Evolutionary conservation across 1,140 invertebrate genomes (phyloP), one percentile per base, ranked within the genome.

Genomic region (Pseudomyrmex concolor): DNA sequence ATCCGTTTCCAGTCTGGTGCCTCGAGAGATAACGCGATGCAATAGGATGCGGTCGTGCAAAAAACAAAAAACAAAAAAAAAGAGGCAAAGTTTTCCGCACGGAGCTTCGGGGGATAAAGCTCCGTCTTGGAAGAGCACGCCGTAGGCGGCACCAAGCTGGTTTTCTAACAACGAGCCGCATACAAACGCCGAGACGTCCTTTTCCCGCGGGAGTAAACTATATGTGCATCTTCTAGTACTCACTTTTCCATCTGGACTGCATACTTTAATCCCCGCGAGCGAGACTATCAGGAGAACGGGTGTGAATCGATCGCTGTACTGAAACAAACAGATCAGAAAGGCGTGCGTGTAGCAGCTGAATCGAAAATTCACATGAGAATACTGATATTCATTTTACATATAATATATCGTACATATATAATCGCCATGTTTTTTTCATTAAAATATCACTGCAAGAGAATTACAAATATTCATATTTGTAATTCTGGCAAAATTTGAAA

Each of bases 161-260:
- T 71, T 50, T 68, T 34, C 66, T 43, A 80, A 80, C 54, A 54
- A 70, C 43, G 10, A 34, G 8, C 54, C 66, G 22, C 15, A 34
- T 48, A 71, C 54, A 70, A 78, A 78, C 64, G 13, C 43, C 34
- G 10, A 70, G n/a, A 45, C 34, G 63, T 50, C 2, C 51, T 43
- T 73, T 73, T 73, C 43, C 25, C 62, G 55, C 25, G 45, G 15
- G 19, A 43, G 13, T 45, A 12, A 22, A 17, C 12, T 54, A 25
- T 34, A 57, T 71, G 15, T 45, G 4, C 10, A 34, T 86, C 22
- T 34, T 71, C 8, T 78, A 64, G 34, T 83, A 93, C 94, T 95
- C 94, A 97, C 97, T 96, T 97, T 96, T 93, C 96, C 96, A 95
- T 97, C 96, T 92, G 96, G 96, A 93, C 96, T 97, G 95, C 97